These are phyloP conservation scores for Nymphalis c-album DNA, from an alignment of 2,888 invertebrate genomes.

Conservation along the genomic window DNA sequence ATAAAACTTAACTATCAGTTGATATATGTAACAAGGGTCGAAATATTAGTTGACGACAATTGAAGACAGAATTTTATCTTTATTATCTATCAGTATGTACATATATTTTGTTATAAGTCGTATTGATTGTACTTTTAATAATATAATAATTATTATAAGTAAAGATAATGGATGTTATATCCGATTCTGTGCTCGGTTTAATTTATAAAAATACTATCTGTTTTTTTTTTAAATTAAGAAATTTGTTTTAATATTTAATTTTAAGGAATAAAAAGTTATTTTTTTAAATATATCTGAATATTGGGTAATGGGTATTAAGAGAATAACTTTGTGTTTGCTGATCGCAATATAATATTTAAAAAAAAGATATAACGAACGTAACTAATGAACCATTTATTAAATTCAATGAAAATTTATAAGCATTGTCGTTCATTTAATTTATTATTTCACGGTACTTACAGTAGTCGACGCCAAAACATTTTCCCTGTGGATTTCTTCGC, in stretches of 20 bases:
- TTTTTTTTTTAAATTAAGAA: no score
- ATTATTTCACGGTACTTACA: slow-evolving; percentile 57
- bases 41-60: slow-evolving; percentile 42
- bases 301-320: no score
- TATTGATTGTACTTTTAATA: background rate
- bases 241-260: no score
- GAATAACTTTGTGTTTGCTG: no score
- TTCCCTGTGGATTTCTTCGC: slow-evolving; percentile 59
- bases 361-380: no score
- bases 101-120: background rate
- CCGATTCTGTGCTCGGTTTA: no score
- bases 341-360: no score
- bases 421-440: background rate
- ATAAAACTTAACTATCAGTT: slow-evolving; percentile 50
- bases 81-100: slow-evolving; percentile 17
- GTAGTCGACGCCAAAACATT: slow-evolving; percentile 71
- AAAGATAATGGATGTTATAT: no score
- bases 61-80: slow-evolving; percentile 35
- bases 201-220: no score
- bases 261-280: no score
- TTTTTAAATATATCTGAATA: no score
- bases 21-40: slow-evolving; percentile 59
- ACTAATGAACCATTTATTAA: no score
- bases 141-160: background rate
- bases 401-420: background rate